Percentiles rank a stretch among this genome's conserved stretches.
These are phyloP conservation scores for Drosophila ezoana DNA, from an alignment of 2,888 invertebrate species.

Conservation along the genomic window DNA sequence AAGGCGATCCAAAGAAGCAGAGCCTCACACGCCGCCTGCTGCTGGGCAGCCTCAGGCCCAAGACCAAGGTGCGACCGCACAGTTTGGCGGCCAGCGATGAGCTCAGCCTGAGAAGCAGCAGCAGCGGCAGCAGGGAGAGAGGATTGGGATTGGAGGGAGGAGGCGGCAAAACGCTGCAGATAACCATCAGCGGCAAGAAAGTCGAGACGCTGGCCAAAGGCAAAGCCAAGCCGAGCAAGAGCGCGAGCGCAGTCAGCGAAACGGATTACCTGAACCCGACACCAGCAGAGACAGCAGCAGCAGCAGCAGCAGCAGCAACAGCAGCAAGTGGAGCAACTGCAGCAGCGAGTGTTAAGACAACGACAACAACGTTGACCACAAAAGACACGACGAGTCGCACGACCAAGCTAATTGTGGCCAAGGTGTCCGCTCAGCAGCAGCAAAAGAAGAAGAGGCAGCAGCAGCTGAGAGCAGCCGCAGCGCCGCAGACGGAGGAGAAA, in stretches of 20 bases:
- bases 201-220: constrained; percentile 64
- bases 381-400: constrained; percentile 56
- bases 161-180: constrained; percentile 80
- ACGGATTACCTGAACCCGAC: constrained; percentile 75
- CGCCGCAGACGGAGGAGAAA: constrained; percentile 57
- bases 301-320: constrained; percentile 23
- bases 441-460: constrained; percentile 42
- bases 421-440: constrained; percentile 41
- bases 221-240: constrained; percentile 32
- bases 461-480: constrained; percentile 18
- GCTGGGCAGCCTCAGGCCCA: constrained; percentile 76
- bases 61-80: constrained; percentile 55
- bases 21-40: constrained; percentile 80
- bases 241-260: constrained; percentile 62
- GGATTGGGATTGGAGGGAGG: neutral
- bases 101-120: constrained; percentile 55
- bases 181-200: constrained; percentile 83
- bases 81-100: constrained; percentile 68
- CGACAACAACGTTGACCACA: constrained; percentile 41
- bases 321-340: constrained; percentile 24
- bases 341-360: constrained; percentile 9
- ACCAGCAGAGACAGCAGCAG: constrained; percentile 20
- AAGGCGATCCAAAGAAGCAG: constrained; percentile 72
- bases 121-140: constrained; percentile 22
- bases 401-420: constrained; percentile 76